Evolutionary conservation across 2,797 vertebrate species (phyloP), one percentile per base, ranked within the genome.

Genomic region (Sebastes vulpes): DNA sequence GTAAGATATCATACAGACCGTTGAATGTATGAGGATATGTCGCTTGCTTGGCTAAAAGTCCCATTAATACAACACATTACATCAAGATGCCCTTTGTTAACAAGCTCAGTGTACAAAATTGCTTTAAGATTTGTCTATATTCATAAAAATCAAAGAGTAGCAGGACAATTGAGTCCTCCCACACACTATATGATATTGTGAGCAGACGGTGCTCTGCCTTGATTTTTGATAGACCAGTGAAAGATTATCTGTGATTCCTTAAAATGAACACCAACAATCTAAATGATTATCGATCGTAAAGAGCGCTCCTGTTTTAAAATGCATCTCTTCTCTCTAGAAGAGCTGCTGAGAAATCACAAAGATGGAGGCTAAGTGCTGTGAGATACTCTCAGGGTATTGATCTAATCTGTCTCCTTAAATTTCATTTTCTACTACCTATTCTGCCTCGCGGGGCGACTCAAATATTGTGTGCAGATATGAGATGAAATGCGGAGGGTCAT

Each of bases 381-480:
- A 71, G 50, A 72, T 38, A 4, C 35, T 77, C 57, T 60, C 29
- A 1, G 12, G 75, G 35, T 65, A 72, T 75, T 48, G 79, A 87
- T 82, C 48, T 29, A 21, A 72, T 65, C 72, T 29, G 42, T 70
- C 65, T 78, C 31, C 46, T 31, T 18, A 7, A 70, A 75, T 59
- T 73, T 54, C 26, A 73, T 81, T 65, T 61, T 56, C 65, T 9
- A 23, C 21, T 31, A 23, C 29, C 70, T 53, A 2, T 21, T 23
- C 56, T 48, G 57, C 60, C 54, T 74, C 57, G 25, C 4, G 31
- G 57, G 65, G 60, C 2, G 1, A 58, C 16, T 48, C 7, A 65
- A 38, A 54, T 35, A 46, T 31, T 57, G 42, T 9, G 23, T 11
- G 38, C 23, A 16, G 61, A 65, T 35, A 25, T 52, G 11, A 6